Base-by-base conservation (phyloP, 2,888 invertebrate genomes). In the Ypsolopha sequella region DNA sequence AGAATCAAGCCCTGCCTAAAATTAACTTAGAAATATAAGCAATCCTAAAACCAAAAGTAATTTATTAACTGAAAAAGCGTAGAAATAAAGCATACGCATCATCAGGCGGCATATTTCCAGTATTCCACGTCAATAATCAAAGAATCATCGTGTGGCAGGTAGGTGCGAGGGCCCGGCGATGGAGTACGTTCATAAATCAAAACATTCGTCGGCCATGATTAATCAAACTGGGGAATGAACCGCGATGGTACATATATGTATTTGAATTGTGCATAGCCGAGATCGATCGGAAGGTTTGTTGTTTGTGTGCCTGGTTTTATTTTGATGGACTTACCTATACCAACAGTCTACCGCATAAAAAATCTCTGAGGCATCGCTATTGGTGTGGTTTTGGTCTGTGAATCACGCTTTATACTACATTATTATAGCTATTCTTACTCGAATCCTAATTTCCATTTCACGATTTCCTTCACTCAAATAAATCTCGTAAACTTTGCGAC, bases 181-280 rank as follows among this genome's bases (percentile, higher is more conserved):
- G 24, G 24, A 24, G 24, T 13, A n/a, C n/a, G 58, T 63, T 60
- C 76, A 81, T 85, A 80, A 84, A 85, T 84, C 84, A 84, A 76
- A 80, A 75, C 75, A 73, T 72, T 73, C 73, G 68, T 47, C 65
- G 68, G 64, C 66, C 66, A 69, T 79, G 75, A 85, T 85, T 84
- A 82, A 85, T 85, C 82, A 76, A 77, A 76, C 62, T 24, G 62
- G 60, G 62, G 24, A 24, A 24, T 24, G 24, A 24, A 24, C 57
- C 41, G 58, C n/a, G 44, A 43, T 39, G 35, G n/a, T 39, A 11
- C 41, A 24, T 11, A 33, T 9, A 9, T 38, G 24, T 39, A 24
- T 36, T 49, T 41, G 24, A 24, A 24, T 24, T 24, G 24, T 24
- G 24, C 24, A 24, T 24, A 24, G 24, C 24, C 4, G 24, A 24